These are phyloP conservation scores for Apogon talboti DNA, from an alignment of 2,797 vertebrate genomes.

Conservation along the genomic window DNA sequence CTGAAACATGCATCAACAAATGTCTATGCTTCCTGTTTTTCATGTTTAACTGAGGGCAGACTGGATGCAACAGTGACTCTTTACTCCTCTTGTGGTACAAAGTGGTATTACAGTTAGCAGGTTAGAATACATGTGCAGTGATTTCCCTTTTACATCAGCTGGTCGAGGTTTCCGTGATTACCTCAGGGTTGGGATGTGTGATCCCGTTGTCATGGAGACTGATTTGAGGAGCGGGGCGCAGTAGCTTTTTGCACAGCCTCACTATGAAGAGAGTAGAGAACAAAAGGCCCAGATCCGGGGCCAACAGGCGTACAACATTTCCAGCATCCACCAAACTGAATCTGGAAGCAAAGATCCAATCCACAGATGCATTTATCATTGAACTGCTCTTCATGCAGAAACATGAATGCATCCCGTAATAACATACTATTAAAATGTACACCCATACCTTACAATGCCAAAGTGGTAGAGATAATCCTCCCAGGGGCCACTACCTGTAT, in stretches of 20 bases:
- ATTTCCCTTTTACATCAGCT: too few species aligned
- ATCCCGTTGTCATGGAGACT: constrained; percentile 69
- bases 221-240: constrained; percentile 53
- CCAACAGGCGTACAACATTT: constrained; percentile 79
- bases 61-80: too few species aligned
- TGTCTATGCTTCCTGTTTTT: too few species aligned
- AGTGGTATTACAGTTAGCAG: too few species aligned
- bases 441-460: constrained; percentile 83
- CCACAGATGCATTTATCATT: background rate
- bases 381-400: too few species aligned
- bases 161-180: constrained; percentile 20
- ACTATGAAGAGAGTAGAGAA: constrained; percentile 69
- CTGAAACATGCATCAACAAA: too few species aligned
- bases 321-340: constrained; percentile 78
- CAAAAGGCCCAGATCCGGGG: constrained; percentile 79
- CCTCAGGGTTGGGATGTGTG: constrained; percentile 65
- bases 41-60: too few species aligned
- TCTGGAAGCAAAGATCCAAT: constrained; percentile 63
- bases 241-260: constrained; percentile 75
- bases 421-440: background rate
- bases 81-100: too few species aligned
- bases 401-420: too few species aligned
- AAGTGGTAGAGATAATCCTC: constrained; percentile 80
- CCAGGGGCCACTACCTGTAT: constrained; percentile 77
- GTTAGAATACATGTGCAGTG: too few species aligned